A percentile compares a stretch with the other conserved stretches of the same genome.
These are phyloP conservation scores for Drosophila tristis DNA, from an alignment of 1,140 invertebrate genomes.

Conservation along the genomic window DNA sequence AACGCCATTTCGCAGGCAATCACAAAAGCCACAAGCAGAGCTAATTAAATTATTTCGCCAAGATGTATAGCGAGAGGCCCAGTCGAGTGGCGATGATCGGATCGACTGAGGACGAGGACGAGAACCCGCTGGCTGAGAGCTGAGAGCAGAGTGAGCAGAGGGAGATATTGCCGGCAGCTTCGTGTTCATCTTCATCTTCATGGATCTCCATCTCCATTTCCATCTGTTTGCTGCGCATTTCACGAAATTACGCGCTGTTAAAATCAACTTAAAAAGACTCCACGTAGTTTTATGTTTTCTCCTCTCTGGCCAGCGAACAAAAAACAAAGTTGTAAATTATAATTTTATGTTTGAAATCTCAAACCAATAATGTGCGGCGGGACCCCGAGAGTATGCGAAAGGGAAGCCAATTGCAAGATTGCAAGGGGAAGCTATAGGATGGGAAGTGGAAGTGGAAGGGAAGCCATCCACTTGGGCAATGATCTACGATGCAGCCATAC, in stretches of 20 bases:
- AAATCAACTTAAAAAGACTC: slow-evolving; percentile 77
- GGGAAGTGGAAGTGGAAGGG: too few relatives aligned
- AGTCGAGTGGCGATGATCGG: neutral
- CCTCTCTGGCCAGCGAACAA: slow-evolving; percentile 37
- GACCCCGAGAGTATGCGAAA: slow-evolving; percentile 13
- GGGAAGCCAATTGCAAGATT: slow-evolving; percentile 38
- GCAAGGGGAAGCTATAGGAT: too few relatives aligned
- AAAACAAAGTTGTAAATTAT: slow-evolving; percentile 81
- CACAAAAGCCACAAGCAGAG: slow-evolving; percentile 67
- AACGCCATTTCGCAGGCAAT: slow-evolving; percentile 54
- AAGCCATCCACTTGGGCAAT: slow-evolving; percentile 6
- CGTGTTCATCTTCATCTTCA: slow-evolving; percentile 25
- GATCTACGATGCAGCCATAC: slow-evolving; percentile 27
- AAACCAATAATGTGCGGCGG: slow-evolving; percentile 56
- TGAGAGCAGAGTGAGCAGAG: too few relatives aligned
- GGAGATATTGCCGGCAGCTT: slow-evolving; percentile 18
- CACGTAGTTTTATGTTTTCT: slow-evolving; percentile 74
- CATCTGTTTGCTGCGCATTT: slow-evolving; percentile 58
- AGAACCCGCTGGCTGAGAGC: slow-evolving; percentile 16
- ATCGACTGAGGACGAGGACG: slow-evolving; percentile 7
- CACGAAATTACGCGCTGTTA: slow-evolving; percentile 71
- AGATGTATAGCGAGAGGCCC: slow-evolving; percentile 23
- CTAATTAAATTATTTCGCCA: slow-evolving; percentile 73
- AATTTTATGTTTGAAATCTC: slow-evolving; percentile 78
- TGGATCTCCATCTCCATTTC: slow-evolving; percentile 29